Evolutionary conservation across 1,140 invertebrate genomes (phyloP), one percentile per base, ranked within the genome.

Genomic region (Riptortus pedestris): DNA sequence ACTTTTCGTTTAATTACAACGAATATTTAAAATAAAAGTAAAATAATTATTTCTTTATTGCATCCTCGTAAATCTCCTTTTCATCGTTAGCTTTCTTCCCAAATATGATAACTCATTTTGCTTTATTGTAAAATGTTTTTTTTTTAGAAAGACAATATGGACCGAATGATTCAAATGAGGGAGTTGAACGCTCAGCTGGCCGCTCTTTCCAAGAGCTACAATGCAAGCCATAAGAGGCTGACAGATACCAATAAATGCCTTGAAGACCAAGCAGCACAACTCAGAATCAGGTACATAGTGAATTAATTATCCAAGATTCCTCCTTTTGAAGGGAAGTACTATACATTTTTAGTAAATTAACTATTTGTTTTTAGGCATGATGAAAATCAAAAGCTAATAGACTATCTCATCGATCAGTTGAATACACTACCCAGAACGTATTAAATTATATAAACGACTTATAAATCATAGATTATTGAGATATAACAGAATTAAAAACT

Each of bases 221-320:
- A 55, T 55, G 18, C 51, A 2, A 18, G 16, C 5, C 20, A 24
- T 26, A 22, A 55, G 26, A 24, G 26, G 2, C 24, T 55, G 5
- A 4, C 24, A 9, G 24, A 5, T 4, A 55, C 7, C 5, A 55
- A 27, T 26, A 55, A 26, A 55, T 22, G 24, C 22, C 14, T 55
- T 4, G 51, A 55, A 55, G 24, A 55, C 16, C 22, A 55, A 26
- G 51, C 51, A 24, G 51, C 51, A 2, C 20, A 55, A 55, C 51
- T 55, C 18, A 55, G 51, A 55, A 24, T 55, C 20, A 26, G 51
- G 51, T n/a, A n/a, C n/a, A n/a, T n/a, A n/a, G n/a, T n/a, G n/a
- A n/a, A n/a, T n/a, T n/a, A n/a, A n/a, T n/a, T n/a, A n/a, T n/a
- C n/a, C n/a, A n/a, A n/a, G n/a, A n/a, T n/a, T n/a, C n/a, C n/a